Evolutionary conservation across 1,140 invertebrate genomes (phyloP), one percentile per base, ranked within the genome.

Genomic region (Drosophila busckii): DNA sequence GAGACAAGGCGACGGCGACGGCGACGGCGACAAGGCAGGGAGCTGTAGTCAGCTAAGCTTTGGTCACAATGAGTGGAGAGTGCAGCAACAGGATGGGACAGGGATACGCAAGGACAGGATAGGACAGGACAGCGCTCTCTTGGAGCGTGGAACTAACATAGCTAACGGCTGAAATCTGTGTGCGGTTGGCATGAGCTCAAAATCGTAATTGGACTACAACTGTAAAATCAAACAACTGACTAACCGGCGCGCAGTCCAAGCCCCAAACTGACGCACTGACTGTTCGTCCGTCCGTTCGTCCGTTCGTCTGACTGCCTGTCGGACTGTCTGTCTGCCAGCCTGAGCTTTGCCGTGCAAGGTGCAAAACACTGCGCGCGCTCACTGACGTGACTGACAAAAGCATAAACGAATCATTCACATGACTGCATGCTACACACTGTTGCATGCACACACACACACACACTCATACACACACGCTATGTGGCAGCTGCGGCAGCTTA

Each of bases 351-450:
- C 37, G 9, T n/a, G 12, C n/a, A 16, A 62, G 59, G 59, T 62
- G 59, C 48, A 49, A 48, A 42, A 25, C 42, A 58, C 6, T 12
- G 17, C 60, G 32, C 41, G 35, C 66, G 58, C 49, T 44, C 58
- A 64, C 75, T 80, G 75, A 73, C 75, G 75, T 50, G 50, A 76
- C 70, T 69, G 82, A 86, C 83, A 86, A 85, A 86, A 64, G 70
- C 69, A 84, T 85, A 86, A 86, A 60, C 84, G 78, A 84, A 86
- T 86, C 84, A 86, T 86, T 32, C 62, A 82, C 78, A 71, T 86
- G 84, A 84, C 54, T 85, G 78, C 63, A 53, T 70, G 70, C 84
- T 53, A 45, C 50, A 40, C 23, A 38, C 42, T 70, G 70, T 85
- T 53, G 49, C 50, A 40, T 29, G 31, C 42, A 49, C 37, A 20